Base-by-base conservation (phyloP, 2,797 vertebrate genomes). In the Crypturellus tataupa region DNA sequence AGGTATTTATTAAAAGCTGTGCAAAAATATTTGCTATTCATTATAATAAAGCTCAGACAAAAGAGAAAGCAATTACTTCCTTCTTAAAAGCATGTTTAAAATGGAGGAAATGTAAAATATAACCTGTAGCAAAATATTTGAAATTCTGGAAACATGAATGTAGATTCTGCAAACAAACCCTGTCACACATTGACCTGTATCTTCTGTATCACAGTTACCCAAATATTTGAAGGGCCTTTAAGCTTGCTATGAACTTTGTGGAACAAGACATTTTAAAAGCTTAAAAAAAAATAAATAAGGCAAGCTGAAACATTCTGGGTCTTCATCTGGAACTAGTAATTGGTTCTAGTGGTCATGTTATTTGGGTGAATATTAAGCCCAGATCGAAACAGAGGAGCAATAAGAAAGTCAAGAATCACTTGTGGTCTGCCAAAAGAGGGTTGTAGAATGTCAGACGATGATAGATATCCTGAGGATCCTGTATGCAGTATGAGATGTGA, bases 171-270 rank as follows among this genome's bases (percentile, higher is more conserved):
- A 63, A 53, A 21, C 31, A 73, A 69, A 12, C 29, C 31, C 73
- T 89, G 44, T n/a, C 2, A 0, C 64, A 17, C 39, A 69, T 78
- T 58, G 81, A 17, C 46, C 56, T 44, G 6, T 53, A 25, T 59
- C 85, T 78, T 79, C 65, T 78, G 19, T 76, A 21, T 92, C 42
- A 58, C 6, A 77, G 33, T 39, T 71, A 89, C 71, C 19, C 3
- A 1, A n/a, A 62, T 58, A 53, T 29, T 85, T 89, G 63, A 95
- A 95, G 76, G 93, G 76, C 85, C 85, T 95, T 80, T 91, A 72
- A 84, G 81, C 60, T 76, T 37, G 9, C 62, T 44, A 60, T 70
- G 40, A 85, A 27, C 6, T 2, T 31, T 71, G 60, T 33, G 7
- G 58, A 70, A 40, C 19, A 40, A 67, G 62, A 82, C 16, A 6